These are phyloP conservation scores for Nycticryphes semicollaris DNA, from an alignment of 2,113 vertebrate species.

Conservation along the genomic window DNA sequence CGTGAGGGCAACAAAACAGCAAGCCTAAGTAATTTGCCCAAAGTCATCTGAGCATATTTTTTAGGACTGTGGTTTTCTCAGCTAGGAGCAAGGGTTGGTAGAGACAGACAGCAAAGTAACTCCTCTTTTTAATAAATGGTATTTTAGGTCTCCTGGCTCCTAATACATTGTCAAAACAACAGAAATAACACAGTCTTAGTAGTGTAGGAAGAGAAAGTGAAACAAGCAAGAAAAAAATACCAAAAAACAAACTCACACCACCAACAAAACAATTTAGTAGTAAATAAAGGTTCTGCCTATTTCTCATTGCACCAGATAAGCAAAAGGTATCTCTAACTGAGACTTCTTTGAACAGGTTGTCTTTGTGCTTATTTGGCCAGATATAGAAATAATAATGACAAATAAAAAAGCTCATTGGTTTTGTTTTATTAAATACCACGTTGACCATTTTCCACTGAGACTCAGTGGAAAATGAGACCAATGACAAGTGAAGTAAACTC, in stretches of 20 bases:
- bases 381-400: neutral
- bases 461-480: neutral
- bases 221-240: neutral
- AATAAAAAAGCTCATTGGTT: neutral
- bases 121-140: neutral
- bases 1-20: neutral
- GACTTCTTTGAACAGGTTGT: neutral
- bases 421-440: neutral
- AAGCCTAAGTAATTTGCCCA: neutral
- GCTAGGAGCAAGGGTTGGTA: neutral
- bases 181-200: neutral
- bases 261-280: neutral
- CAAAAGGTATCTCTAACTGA: neutral
- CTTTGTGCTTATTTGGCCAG: neutral
- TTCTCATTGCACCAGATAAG: neutral
- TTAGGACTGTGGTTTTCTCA: neutral
- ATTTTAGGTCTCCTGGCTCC: neutral
- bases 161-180: neutral
- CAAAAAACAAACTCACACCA: no score
- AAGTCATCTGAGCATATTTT: neutral
- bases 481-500: neutral
- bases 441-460: neutral
- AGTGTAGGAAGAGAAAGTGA: neutral
- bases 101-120: neutral
- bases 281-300: neutral